Base-by-base conservation (phyloP, 2,113 vertebrate species). In the Grus americana region DNA sequence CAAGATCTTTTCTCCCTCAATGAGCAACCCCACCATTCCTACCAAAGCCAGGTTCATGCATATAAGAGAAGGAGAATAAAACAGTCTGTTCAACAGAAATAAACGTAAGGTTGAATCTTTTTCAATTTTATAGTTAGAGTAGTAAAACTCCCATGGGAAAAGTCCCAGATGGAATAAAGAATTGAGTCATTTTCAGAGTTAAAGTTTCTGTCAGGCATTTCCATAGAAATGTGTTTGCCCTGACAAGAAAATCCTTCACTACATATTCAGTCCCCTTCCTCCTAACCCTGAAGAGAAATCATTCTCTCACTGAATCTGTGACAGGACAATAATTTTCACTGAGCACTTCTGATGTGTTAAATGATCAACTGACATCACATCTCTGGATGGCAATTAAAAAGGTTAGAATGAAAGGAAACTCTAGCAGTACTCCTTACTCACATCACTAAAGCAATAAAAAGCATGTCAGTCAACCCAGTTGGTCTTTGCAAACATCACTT, bases 291-390 rank as follows among this genome's bases (percentile, higher is more conserved):
- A 63, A 54, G 65, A 68, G 80, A 92, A 86, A 92, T 93, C 71
- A 86, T 79, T 79, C 59, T 81, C 66, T 74, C 55, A 38, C 49
- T 86, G 61, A 92, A 70, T 63, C 85, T 89, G 58, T 85, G 92
- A 92, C 88, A 93, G 81, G 80, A 89, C 92, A 89, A 70, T 82
- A 82, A 95, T 96, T 88, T 92, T 74, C 66, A 86, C 12, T 29
- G 55, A 95, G 71, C 86, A 54, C 15, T 92, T 82, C 71, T 90
- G 86, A 95, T 87, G 62, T 79, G 52, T 75, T 82, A 86, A 95
- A 86, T 59, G 63, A 73, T 86, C 85, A 79, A 57, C 67, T 92
- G 81, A 74, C 72, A 92, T 92, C 42, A 75, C 47, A 70, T 79
- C 76, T 90, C 81, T 55, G 55, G 38, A 81, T 91, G 29, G 52